Conservation (phyloP, 64 coral and sea anemone genomes). For the Actinia equina region DNA sequence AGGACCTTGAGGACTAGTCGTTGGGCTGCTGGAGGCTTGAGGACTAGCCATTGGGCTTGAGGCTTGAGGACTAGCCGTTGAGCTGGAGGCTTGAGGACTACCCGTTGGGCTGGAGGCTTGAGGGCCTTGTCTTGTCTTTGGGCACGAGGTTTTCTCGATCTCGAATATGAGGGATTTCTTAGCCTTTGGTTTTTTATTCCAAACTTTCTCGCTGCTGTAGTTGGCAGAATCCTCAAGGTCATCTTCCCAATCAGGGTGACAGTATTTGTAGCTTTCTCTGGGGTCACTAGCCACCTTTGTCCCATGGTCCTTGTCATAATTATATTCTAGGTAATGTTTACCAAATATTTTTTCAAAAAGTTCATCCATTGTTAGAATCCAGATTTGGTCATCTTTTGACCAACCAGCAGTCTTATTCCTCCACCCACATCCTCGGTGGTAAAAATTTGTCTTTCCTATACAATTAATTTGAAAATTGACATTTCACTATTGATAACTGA, state of each 20-base stretch:
- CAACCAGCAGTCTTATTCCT: constrained; percentile 11
- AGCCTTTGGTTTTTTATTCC: too few species aligned
- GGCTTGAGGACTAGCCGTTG: neutral
- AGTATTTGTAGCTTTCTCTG: too few species aligned
- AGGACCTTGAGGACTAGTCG: neutral
- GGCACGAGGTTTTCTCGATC: too few species aligned
- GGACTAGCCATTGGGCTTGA: neutral
- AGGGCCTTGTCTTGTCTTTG: too few species aligned
- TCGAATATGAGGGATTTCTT: too few species aligned
- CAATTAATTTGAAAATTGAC: neutral
- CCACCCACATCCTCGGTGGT: constrained; percentile 46
- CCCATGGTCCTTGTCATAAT: constrained; percentile 21
- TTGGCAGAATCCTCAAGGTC: too few species aligned
- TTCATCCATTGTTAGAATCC: constrained; percentile 26
- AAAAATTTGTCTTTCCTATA: constrained; percentile 16
- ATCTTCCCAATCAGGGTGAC: too few species aligned
- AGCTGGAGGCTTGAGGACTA: too few species aligned
- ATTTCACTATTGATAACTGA: neutral
- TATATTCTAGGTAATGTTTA: constrained; percentile 37
- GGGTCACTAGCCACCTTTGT: too few species aligned
- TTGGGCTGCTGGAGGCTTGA: neutral
- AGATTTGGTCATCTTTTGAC: constrained; percentile 40
- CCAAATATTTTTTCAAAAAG: constrained; percentile 50
- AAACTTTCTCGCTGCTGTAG: too few species aligned
- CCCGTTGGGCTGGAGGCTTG: too few species aligned